Evolutionary conservation across 2,888 invertebrate genomes (phyloP).

Genomic region (Nomada ruficornis): DNA sequence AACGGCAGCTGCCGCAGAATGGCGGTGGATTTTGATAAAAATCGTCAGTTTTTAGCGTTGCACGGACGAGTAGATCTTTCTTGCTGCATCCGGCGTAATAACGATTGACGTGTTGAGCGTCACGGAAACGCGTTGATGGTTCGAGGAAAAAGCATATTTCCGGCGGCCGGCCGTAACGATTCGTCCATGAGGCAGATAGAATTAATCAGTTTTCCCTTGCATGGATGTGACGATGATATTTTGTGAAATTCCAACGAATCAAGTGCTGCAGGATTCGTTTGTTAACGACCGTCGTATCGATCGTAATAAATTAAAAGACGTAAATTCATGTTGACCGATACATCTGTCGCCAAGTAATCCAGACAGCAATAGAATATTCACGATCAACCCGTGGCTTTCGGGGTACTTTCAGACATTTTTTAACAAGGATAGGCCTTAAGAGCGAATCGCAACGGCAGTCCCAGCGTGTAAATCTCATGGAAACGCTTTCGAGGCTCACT

Average conservation of each 20-base stretch:
- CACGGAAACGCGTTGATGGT: constrained; percentile 31
- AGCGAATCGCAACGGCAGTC: constrained; percentile 13
- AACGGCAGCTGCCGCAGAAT: not conserved
- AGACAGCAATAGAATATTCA: constrained; percentile 31
- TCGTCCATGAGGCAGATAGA: constrained; percentile 24
- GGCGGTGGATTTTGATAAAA: constrained; percentile 21
- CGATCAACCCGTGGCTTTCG: not conserved
- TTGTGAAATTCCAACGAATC: constrained; percentile 43
- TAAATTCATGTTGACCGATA: constrained; percentile 32
- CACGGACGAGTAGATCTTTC: not conserved
- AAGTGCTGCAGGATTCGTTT: constrained; percentile 8
- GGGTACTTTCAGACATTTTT: constrained; percentile 21
- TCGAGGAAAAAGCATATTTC: constrained; percentile 35
- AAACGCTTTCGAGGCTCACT: constrained; percentile 30
- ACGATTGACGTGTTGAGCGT: constrained; percentile 39
- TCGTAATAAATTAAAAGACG: constrained; percentile 36
- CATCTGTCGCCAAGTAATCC: constrained; percentile 41
- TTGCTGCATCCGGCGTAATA: constrained; percentile 15
- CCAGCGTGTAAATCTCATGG: constrained; percentile 48
- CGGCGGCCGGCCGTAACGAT: constrained; percentile 9
- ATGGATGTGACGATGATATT: constrained; percentile 30
- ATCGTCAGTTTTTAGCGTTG: constrained; percentile 15
- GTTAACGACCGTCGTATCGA: constrained; percentile 35
- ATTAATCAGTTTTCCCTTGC: constrained; percentile 49
- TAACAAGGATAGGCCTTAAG: constrained; percentile 12